Percentiles rank a stretch among this genome's conserved stretches.
Conservation (phyloP, 2,113 vertebrate species). For the Entomyzon cyanotis region DNA sequence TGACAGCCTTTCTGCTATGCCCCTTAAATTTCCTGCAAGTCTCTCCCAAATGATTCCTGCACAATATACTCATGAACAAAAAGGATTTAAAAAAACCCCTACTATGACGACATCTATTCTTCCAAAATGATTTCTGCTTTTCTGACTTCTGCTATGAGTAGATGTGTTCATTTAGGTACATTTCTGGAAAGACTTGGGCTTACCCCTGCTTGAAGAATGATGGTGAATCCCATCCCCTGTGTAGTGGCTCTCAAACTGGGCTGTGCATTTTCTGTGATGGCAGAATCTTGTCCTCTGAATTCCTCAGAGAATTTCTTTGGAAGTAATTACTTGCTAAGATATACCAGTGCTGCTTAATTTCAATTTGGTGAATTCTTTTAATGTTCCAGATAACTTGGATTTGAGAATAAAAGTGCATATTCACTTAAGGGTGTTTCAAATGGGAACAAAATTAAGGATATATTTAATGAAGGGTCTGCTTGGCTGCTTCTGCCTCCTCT, state of each 20-base stretch:
- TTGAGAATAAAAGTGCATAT: background rate
- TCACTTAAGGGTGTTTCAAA: background rate
- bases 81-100: rapidly evolving
- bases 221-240: background rate
- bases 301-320: background rate
- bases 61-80: background rate
- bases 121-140: background rate
- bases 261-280: background rate
- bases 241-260: background rate
- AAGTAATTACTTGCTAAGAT: background rate
- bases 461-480: background rate
- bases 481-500: background rate
- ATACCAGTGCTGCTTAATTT: background rate
- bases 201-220: background rate
- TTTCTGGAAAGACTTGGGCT: background rate
- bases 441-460: background rate
- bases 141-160: background rate
- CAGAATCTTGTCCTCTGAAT: background rate
- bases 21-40: background rate
- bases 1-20: background rate
- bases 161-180: background rate
- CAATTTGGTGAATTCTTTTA: background rate
- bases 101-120: background rate
- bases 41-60: background rate
- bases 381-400: background rate